Evolutionary conservation across 2,797 vertebrate species (phyloP).

Genomic region (Avahi laniger): DNA sequence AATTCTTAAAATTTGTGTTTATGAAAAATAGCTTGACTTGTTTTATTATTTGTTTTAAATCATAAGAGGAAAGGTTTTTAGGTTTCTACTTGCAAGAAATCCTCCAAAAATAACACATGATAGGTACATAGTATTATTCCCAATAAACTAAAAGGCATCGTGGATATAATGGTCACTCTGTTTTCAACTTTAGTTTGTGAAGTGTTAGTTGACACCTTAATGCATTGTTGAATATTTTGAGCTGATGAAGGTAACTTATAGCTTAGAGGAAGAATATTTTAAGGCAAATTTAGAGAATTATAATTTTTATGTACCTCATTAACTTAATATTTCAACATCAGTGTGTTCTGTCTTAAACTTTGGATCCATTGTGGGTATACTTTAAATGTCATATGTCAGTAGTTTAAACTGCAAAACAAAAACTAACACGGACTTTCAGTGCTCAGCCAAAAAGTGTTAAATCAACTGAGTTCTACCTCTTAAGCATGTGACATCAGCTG

Average conservation of each 20-base stretch:
- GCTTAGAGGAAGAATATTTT: neutral
- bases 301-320: neutral
- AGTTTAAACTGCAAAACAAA: neutral
- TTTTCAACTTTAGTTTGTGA: neutral
- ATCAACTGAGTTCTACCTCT: neutral
- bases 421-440: neutral
- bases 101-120: neutral
- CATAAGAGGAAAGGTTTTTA: conserved; percentile 1
- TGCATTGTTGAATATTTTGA: neutral
- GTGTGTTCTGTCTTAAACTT: neutral
- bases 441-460: neutral
- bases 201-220: neutral
- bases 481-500: neutral
- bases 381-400: neutral
- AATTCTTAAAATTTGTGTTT: neutral
- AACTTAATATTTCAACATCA: neutral
- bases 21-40: neutral
- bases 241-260: neutral
- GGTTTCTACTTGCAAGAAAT: neutral
- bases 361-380: neutral
- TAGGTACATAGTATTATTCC: neutral
- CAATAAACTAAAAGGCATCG: neutral
- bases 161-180: neutral
- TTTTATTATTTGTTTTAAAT: conserved; percentile 16
- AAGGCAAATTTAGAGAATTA: neutral